phyloP scores from a whole-genome alignment of 2,888 invertebrate species.

The Ennomos quercinarius region DNA sequence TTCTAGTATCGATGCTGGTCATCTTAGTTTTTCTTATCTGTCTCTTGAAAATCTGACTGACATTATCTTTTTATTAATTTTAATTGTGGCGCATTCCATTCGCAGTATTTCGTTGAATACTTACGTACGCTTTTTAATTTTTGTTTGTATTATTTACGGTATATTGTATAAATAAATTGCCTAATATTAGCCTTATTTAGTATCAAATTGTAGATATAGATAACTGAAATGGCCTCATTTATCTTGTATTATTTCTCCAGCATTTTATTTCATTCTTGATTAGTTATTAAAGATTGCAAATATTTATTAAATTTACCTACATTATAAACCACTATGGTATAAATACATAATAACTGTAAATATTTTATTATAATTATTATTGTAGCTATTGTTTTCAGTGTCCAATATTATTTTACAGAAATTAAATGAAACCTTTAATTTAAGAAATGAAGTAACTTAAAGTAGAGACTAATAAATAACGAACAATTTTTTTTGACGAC shows the following conservation, averaged over 20 bases:
- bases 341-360: conserved; percentile 11
- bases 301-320: conserved; percentile 31
- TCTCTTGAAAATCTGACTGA: conserved; percentile 65
- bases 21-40: conserved; percentile 55
- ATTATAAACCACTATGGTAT: conserved; percentile 1
- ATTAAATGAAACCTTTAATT: no score
- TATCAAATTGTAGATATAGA: conserved; percentile 33
- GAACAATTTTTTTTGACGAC: no score
- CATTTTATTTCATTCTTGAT: conserved; percentile 41
- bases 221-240: conserved; percentile 56
- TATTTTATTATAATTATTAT: conserved; percentile 1
- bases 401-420: no score
- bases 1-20: conserved; percentile 70
- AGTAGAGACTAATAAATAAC: no score
- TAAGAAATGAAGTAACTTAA: no score
- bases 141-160: conserved; percentile 52
- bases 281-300: conserved; percentile 10
- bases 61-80: conserved; percentile 56
- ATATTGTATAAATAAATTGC: conserved; percentile 55
- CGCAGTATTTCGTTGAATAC: conserved; percentile 47
- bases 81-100: conserved; percentile 79
- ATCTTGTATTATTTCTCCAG: conserved; percentile 31
- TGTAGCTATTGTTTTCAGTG: conserved; percentile 8
- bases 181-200: conserved; percentile 47
- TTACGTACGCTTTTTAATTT: conserved; percentile 44